phyloP scores from a whole-genome alignment of 2,113 vertebrate species.

The Alethe diademata region DNA sequence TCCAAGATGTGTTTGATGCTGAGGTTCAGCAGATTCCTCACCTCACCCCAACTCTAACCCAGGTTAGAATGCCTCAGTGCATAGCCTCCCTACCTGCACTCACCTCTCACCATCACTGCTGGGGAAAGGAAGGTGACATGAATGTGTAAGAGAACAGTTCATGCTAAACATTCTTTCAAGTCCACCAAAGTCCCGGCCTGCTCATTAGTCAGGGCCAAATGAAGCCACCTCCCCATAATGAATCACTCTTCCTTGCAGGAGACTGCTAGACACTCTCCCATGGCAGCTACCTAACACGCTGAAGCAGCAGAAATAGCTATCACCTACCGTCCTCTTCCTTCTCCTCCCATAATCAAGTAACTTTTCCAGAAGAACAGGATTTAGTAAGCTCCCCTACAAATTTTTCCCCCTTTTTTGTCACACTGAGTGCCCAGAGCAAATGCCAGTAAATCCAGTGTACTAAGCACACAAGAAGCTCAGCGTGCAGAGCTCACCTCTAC shows the following conservation, averaged over 20 bases:
- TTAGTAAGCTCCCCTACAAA: background rate
- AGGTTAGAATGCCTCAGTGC: background rate
- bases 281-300: background rate
- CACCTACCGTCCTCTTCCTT: background rate
- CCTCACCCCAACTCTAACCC: background rate
- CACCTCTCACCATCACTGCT: background rate
- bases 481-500: background rate
- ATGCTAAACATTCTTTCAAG: background rate
- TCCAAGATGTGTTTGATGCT: background rate
- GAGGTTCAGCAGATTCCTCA: background rate
- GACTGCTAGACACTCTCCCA: background rate
- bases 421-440: background rate
- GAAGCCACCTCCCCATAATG: background rate
- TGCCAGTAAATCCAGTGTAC: background rate
- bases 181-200: background rate
- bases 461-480: background rate
- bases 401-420: background rate
- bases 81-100: background rate
- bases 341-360: background rate
- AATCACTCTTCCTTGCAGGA: background rate
- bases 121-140: background rate
- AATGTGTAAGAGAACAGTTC: background rate
- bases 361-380: background rate
- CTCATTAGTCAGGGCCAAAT: background rate
- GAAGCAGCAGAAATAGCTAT: background rate